Base-by-base conservation (phyloP, 2,113 vertebrate genomes). In the Astur gentilis region DNA sequence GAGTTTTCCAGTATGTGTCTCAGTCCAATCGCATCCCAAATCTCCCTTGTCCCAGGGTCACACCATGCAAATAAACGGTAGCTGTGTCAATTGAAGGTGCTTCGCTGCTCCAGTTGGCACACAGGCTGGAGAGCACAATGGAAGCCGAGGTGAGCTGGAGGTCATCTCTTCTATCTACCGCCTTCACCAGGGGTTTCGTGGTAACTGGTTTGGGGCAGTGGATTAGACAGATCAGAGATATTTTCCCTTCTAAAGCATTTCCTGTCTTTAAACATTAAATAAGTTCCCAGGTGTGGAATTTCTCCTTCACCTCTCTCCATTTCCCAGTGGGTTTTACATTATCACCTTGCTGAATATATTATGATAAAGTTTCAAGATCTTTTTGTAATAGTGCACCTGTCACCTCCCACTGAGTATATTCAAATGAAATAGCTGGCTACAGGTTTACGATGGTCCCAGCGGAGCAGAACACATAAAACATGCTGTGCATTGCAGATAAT, bases 311-410 rank as follows among this genome's bases (percentile, higher is more conserved):
- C 22, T 82, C 67, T 81, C 32, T 44, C 38, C 26, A 10, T 78
- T 93, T 97, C 66, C 81, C 77, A 73, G 61, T 40, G 54, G 38
- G 65, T 54, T 95, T 95, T 87, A 83, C 54, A 60, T 83, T 91
- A 87, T 94, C 96, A 80, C 70, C 61, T 93, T 66, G 42, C 45
- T 87, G 75, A 92, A 94, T 73, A 64, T 34, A 88, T 93, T 89
- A 66, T 22, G 78, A 83, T 76, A 96, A 85, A 90, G 32, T 93
- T 94, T 70, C 81, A 66, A 92, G 75, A 77, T 50, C 42, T 80
- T 76, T 85, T 50, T 85, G 54, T 23, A 87, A n/a, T 9, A 52
- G 40, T 29, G 36, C 87, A 95, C 78, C 91, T 94, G 90, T 50
- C 95, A 80, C 84, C 87, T 87, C 58, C 78, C 82, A 58, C 57